Evolutionary conservation across 2,888 invertebrate species (phyloP).

Genomic region (Alcis repandata): DNA sequence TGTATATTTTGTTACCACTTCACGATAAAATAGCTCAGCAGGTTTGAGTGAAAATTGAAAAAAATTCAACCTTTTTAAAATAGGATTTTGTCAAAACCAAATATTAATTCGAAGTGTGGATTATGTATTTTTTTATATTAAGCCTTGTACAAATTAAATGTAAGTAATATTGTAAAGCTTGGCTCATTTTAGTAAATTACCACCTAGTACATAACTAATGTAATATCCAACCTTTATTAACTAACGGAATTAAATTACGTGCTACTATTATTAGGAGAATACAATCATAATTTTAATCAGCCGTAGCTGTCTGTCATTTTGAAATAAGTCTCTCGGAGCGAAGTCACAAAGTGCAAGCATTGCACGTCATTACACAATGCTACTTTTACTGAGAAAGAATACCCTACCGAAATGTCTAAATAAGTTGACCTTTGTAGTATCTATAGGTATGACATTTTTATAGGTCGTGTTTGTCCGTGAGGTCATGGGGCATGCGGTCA

Average conservation of each 20-base stretch:
- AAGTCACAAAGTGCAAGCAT: conserved; percentile 4
- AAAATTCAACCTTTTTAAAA: too few species aligned
- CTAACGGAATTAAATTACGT: not conserved
- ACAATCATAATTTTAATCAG: conserved; percentile 6
- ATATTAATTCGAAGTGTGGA: too few species aligned
- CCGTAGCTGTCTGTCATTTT: conserved; percentile 7
- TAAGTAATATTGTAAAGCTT: too few species aligned
- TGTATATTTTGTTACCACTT: too few species aligned
- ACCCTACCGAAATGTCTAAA: conserved; percentile 9
- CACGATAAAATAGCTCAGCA: too few species aligned
- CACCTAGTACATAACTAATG: too few species aligned
- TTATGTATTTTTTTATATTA: too few species aligned
- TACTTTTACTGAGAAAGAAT: conserved; percentile 13
- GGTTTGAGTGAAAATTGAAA: too few species aligned
- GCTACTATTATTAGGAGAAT: not conserved
- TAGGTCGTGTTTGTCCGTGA: conserved; percentile 25
- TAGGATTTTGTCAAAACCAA: too few species aligned
- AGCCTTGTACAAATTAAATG: too few species aligned
- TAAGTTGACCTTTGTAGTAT: conserved; percentile 26
- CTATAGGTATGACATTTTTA: conserved; percentile 18
- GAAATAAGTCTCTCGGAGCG: not conserved
- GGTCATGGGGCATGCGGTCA: conserved; percentile 38
- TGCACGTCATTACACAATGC: conserved; percentile 3
- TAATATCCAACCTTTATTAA: too few species aligned
- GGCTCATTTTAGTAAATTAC: too few species aligned